Evolutionary conservation across 1,140 invertebrate species (phyloP).

Genomic region (Phthorimaea operculella): DNA sequence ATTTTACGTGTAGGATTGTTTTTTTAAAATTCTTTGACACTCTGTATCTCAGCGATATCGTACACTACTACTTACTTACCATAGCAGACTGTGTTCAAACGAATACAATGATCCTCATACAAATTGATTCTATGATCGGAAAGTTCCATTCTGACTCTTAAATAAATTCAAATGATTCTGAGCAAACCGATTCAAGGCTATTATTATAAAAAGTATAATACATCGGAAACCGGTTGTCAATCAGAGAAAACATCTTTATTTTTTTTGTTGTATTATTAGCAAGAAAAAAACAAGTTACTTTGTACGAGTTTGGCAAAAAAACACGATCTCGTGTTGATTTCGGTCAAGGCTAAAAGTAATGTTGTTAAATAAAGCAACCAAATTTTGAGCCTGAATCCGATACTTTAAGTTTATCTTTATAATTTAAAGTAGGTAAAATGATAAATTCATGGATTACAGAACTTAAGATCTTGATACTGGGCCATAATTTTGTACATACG

Average conservation of each 20-base stretch:
- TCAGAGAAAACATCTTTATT: conserved; percentile 9
- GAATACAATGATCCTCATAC: conserved; percentile 13
- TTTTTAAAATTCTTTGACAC: no score
- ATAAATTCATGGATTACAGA: no score
- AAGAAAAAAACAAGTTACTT: conserved; percentile 19
- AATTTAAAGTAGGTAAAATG: no score
- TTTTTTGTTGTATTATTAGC: conserved; percentile 2
- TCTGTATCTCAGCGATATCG: no score
- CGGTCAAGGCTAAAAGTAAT: conserved; percentile 30
- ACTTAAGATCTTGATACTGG: no score
- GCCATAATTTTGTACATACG: no score
- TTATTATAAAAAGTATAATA: conserved; percentile 30
- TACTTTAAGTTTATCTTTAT: not conserved
- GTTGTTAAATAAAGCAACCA: conserved; percentile 11
- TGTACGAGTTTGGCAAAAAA: conserved; percentile 15
- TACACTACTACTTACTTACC: no score
- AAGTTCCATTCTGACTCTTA: conserved; percentile 37
- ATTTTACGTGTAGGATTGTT: no score
- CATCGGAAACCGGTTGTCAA: conserved; percentile 30
- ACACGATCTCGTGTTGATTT: conserved; percentile 24
- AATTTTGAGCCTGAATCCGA: not conserved
- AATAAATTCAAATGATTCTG: conserved; percentile 34
- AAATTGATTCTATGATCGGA: conserved; percentile 27
- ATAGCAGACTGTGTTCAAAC: not conserved
- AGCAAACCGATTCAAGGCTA: conserved; percentile 24